These are phyloP conservation scores for Pyrochroa serraticornis DNA, from an alignment of 2,888 invertebrate genomes.

Conservation along the genomic window DNA sequence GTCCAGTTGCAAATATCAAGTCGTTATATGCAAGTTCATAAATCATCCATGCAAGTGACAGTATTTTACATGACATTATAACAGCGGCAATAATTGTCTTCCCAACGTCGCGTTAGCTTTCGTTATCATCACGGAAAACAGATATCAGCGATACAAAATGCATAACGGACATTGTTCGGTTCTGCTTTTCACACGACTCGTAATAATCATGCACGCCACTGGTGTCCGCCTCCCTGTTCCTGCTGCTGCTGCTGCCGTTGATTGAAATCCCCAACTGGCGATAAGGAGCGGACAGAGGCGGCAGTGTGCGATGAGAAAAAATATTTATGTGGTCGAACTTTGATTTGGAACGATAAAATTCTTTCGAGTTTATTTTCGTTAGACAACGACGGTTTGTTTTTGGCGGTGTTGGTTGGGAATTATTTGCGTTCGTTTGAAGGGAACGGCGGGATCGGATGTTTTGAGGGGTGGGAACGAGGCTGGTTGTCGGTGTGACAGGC, in stretches of 20 bases:
- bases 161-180: constrained; percentile 22
- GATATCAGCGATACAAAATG: constrained; percentile 46
- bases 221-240: neutral
- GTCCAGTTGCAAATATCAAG: constrained; percentile 27
- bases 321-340: constrained; percentile 36
- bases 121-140: constrained; percentile 44
- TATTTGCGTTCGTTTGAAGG: constrained; percentile 14
- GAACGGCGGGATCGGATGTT: constrained; percentile 11
- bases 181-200: constrained; percentile 7
- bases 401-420: constrained; percentile 10
- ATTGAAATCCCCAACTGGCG: constrained; percentile 10
- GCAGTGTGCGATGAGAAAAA: constrained; percentile 35
- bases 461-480: constrained; percentile 27
- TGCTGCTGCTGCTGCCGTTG: too few relatives aligned
- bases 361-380: constrained; percentile 26
- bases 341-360: constrained; percentile 37
- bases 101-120: constrained; percentile 40
- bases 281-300: constrained; percentile 34
- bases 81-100: constrained; percentile 41
- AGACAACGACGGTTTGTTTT: constrained; percentile 20
- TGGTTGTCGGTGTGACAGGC: constrained; percentile 45
- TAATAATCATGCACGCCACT: constrained; percentile 3
- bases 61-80: constrained; percentile 38
- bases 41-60: constrained; percentile 10
- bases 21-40: constrained; percentile 22